Evolutionary conservation across 2,797 vertebrate species (phyloP).

Genomic region (Echiichthys vipera): DNA sequence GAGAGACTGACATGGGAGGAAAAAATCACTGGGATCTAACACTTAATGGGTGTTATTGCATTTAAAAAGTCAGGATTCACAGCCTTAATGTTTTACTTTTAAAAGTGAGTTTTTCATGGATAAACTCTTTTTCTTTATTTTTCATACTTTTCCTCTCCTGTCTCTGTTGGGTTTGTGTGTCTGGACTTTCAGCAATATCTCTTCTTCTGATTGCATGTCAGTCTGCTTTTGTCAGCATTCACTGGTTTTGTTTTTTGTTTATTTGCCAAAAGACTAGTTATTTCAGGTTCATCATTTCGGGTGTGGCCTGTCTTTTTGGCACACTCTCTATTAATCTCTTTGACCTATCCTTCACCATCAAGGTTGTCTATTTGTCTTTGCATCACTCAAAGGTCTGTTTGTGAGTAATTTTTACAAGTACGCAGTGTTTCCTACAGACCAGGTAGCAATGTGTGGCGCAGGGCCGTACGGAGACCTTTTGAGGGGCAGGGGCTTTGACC

Average conservation of each 20-base stretch:
- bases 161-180: background rate
- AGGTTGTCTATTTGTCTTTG: background rate
- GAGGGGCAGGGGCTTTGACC: too few relatives aligned
- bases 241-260: background rate
- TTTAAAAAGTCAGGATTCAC: conserved; percentile 31
- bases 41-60: conserved; percentile 67
- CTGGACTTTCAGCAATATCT: background rate
- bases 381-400: background rate
- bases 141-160: background rate
- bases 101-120: conserved; percentile 26
- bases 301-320: background rate
- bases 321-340: background rate
- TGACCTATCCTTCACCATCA: conserved; percentile 13
- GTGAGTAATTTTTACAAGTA: background rate
- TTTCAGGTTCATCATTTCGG: background rate
- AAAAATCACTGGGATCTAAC: conserved; percentile 55
- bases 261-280: background rate
- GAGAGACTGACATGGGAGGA: conserved; percentile 58
- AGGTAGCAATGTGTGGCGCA: too few relatives aligned
- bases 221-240: background rate
- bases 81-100: conserved; percentile 34
- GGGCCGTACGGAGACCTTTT: too few relatives aligned
- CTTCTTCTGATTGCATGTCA: background rate
- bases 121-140: background rate
- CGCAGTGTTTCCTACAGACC: too few relatives aligned